Evolutionary conservation across 2,888 invertebrate genomes (phyloP).

Genomic region (Cancer borealis): DNA sequence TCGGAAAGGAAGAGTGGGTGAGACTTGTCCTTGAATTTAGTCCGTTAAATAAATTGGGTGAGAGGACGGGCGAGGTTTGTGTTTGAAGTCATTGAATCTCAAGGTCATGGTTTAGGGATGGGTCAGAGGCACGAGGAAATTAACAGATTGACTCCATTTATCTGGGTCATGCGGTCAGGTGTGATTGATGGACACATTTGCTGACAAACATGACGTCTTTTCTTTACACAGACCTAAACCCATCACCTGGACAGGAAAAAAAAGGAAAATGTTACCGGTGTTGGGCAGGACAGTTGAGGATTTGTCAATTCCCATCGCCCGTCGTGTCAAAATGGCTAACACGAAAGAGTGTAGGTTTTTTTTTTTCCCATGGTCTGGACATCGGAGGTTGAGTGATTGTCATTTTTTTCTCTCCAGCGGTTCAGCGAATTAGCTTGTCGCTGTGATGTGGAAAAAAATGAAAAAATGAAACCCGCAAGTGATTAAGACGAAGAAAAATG

Average conservation of each 20-base stretch:
- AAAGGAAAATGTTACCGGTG: background rate
- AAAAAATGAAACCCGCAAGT: background rate
- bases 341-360: background rate
- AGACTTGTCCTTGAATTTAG: background rate
- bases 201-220: background rate
- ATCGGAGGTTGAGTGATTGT: background rate
- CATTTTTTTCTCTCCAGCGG: background rate
- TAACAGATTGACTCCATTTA: background rate
- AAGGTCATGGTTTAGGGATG: background rate
- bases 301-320: background rate
- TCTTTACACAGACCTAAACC: background rate
- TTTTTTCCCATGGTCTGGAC: background rate
- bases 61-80: background rate
- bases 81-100: background rate
- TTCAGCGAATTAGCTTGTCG: background rate
- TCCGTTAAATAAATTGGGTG: background rate
- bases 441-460: background rate
- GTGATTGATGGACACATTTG: slow-evolving; percentile 13
- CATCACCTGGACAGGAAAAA: background rate
- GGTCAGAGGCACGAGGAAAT: background rate
- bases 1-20: background rate
- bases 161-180: background rate
- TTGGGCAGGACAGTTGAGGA: background rate
- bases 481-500: background rate
- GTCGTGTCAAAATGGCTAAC: background rate